Evolutionary conservation across 2,888 invertebrate genomes (phyloP), one percentile per base, ranked within the genome.

Genomic region (Drosophila subquinaria): DNA sequence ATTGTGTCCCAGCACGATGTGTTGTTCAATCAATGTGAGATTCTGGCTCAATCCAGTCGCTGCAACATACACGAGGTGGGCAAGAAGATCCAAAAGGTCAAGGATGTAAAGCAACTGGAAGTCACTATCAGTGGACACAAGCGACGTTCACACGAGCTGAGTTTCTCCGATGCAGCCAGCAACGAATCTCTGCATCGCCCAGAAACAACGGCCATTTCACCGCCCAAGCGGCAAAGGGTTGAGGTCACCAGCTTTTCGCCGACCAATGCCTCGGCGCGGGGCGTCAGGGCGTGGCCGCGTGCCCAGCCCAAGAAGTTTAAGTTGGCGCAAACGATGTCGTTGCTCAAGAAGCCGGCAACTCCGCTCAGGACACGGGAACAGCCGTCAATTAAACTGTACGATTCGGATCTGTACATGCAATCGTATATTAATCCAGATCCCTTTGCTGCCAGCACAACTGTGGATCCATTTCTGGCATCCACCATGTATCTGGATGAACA

Each of bases 401-500:
- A 93, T 69, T 89, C 92, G 0, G 91, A 92, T 43, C 88, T 91
- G 75, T 93, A 85, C 87, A 88, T 91, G 77, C 93, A 86, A 74
- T 84, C 91, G 15, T 92, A 91, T 47, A 93, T 93, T 17, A 93
- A 93, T 87, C 93, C 94, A 0, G 94, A 94, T 89, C 94, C 94
- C 0, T 94, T 94, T 88, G 93, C 93, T 8, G 94, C 94, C 0
- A 93, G 93, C 6, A 94, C 92, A 4, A 95, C 95, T 2, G 93
- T 94, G 6, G 95, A 96, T 92, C 96, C 96, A 4, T 96, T 96
- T 82, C 90, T 95, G 40, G 94, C 95, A 0, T 93, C 94, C 0
- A 94, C 95, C 0, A 94, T 96, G 88, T 95, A 95, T 87, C 94
- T 95, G 78, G 95, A 96, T 83, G 95, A 95, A 73, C 93, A 94